A percentile compares a stretch with the other conserved stretches of the same genome.
These are phyloP conservation scores for Enteromius argenteus DNA, from an alignment of 2,797 vertebrate species.

Conservation along the genomic window DNA sequence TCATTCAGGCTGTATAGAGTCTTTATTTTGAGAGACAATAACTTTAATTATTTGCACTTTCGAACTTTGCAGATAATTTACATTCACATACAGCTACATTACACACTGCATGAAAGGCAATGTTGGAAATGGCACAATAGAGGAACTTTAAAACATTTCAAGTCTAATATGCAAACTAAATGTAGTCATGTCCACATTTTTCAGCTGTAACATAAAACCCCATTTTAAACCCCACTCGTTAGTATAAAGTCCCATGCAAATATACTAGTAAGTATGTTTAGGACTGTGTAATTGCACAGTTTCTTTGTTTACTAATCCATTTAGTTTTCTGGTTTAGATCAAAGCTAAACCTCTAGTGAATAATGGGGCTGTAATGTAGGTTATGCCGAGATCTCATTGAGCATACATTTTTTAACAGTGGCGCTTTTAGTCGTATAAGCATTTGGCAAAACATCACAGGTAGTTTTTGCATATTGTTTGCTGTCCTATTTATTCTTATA, in stretches of 20 bases:
- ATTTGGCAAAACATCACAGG: constrained; percentile 69
- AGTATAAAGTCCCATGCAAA: constrained; percentile 29
- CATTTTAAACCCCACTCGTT: not conserved
- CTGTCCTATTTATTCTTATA: not conserved
- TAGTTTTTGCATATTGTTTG: constrained; percentile 1
- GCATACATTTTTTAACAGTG: constrained; percentile 71
- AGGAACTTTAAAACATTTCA: not conserved
- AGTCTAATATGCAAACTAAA: not conserved
- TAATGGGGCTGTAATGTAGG: constrained; percentile 70
- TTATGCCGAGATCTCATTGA: constrained; percentile 63
- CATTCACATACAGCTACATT: too few relatives aligned
- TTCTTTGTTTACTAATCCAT: not conserved
- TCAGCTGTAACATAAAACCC: not conserved
- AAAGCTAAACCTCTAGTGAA: constrained; percentile 57
- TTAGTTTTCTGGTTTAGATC: constrained; percentile 7
- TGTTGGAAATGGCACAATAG: too few relatives aligned
- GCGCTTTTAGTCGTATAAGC: constrained; percentile 67
- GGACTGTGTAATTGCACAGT: not conserved
- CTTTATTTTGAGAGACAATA: too few relatives aligned
- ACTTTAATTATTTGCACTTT: too few relatives aligned
- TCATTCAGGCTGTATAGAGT: too few relatives aligned
- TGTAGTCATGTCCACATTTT: not conserved
- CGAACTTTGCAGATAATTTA: too few relatives aligned
- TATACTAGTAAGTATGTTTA: constrained; percentile 61
- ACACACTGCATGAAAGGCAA: too few relatives aligned